Conservation (phyloP, 2,888 invertebrate species). For the Drosophila meridionalis region DNA sequence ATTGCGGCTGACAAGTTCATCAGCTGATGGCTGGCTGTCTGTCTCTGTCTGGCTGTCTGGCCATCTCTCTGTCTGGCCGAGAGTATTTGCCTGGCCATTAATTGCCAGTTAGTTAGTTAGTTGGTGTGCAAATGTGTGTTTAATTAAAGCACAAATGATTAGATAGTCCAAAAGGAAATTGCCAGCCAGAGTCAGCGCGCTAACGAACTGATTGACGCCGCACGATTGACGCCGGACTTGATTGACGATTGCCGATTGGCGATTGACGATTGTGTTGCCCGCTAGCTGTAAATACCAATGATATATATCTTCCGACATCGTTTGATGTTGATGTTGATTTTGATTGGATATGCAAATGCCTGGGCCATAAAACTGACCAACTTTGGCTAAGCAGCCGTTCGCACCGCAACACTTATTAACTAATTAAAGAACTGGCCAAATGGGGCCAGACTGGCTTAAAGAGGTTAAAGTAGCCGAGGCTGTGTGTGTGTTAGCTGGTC, state of each 20-base stretch:
- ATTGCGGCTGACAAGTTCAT: slow-evolving; percentile 32
- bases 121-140: slow-evolving; percentile 45
- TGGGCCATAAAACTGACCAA: slow-evolving; percentile 36
- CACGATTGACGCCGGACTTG: slow-evolving; percentile 14
- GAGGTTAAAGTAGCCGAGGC: slow-evolving; percentile 30
- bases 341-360: slow-evolving; percentile 55
- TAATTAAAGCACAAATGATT: slow-evolving; percentile 54
- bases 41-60: not conserved
- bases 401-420: slow-evolving; percentile 50
- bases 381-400: slow-evolving; percentile 36
- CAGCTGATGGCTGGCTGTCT: slow-evolving; percentile 6
- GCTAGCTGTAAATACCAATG: slow-evolving; percentile 17
- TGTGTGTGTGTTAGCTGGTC: slow-evolving; percentile 22
- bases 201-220: slow-evolving; percentile 51
- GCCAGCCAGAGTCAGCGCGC: slow-evolving; percentile 12
- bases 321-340: slow-evolving; percentile 18
- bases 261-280: slow-evolving; percentile 7
- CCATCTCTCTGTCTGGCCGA: not conserved
- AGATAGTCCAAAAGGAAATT: slow-evolving; percentile 51
- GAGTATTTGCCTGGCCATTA: slow-evolving; percentile 40
- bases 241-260: slow-evolving; percentile 21
- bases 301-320: slow-evolving; percentile 3
- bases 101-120: slow-evolving; percentile 44
- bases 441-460: slow-evolving; percentile 50
- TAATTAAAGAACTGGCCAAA: slow-evolving; percentile 61